Base-by-base conservation (phyloP, 2,113 vertebrate species). In the Xyrauchen texanus region DNA sequence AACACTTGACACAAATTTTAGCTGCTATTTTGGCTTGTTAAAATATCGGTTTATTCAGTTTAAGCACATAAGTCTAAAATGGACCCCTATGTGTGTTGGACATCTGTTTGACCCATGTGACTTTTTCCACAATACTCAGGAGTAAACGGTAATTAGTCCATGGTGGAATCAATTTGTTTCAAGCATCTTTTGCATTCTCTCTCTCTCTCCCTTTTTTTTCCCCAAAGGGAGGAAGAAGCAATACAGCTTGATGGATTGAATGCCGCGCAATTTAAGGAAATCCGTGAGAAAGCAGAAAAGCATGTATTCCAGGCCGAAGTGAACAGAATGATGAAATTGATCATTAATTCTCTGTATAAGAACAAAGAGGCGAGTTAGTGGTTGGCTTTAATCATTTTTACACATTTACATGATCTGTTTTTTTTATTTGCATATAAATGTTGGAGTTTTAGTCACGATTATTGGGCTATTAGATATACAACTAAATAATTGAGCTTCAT, bases 261-360 rank as follows among this genome's bases (percentile, higher is more conserved):
- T 84, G 94, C 98, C 12, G 95, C 97, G 12, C 98, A 99, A 89
- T 95, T 99, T 83, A 97, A 98, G 90, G 97, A 99, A 93, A 87
- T 99, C 45, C 88, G 98, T 85, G 98, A 99, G 66, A 99, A 99
- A 85, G 96, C 98, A 1, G 97, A 99, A 83, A 99, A 99, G 85
- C 97, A 97, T 80, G 96, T 84, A 0, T 99, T 99, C 86, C 96
- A 99, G 88, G 98, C 98, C 7, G 98, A 99, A 92, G 98, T 99
- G 74, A 99, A 98, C 87, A 92, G 98, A 66, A 99, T 99, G 98
- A 99, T 99, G 98, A 99, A 99, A 85, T 92, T 99, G 12, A 99
- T 99, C 82, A 99, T 99, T 84, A 99, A 99, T 84, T 99, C 98
- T 5, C 87, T 99, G 1, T 99, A 99, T 83, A 99, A 99, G 91